phyloP scores from a whole-genome alignment of 2,888 invertebrate species.

The Hydriomena furcata region DNA sequence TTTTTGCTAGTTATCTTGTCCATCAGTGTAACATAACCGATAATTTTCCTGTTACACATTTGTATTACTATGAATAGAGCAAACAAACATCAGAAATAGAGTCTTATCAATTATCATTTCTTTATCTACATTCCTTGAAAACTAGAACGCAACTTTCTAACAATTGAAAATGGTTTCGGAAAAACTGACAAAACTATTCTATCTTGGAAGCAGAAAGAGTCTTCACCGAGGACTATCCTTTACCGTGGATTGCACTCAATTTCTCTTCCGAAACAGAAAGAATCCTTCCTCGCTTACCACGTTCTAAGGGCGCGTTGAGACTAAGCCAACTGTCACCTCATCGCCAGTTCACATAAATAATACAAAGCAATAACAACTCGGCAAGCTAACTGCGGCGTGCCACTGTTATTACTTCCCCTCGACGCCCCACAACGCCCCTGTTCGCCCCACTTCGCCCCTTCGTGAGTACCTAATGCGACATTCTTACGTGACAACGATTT shows the following conservation, averaged over 20 bases:
- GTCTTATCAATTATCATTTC: constrained; percentile 1
- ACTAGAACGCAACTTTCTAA: constrained; percentile 9
- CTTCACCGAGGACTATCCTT: constrained; percentile 15
- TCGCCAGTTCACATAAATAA: constrained; percentile 69
- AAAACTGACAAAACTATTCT: constrained; percentile 16
- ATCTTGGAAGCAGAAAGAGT: constrained; percentile 13
- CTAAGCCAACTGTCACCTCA: constrained; percentile 62
- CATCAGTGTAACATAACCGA: constrained; percentile 11
- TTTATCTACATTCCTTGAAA: constrained; percentile 5
- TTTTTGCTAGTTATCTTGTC: not conserved
- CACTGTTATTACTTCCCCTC: constrained; percentile 69
- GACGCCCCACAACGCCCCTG: constrained; percentile 32
- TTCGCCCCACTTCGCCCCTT: constrained; percentile 35
- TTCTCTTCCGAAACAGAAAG: constrained; percentile 30
- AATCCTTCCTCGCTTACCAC: constrained; percentile 29
- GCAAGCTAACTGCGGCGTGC: constrained; percentile 71
- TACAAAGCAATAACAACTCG: constrained; percentile 74
- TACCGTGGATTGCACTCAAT: constrained; percentile 29
- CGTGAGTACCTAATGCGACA: constrained; percentile 69
- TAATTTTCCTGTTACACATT: constrained; percentile 10
- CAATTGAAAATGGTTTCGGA: constrained; percentile 20
- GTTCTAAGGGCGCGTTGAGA: constrained; percentile 38
- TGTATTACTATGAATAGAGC: constrained; percentile 8
- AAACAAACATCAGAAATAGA: constrained; percentile 9
- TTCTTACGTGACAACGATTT: constrained; percentile 83